A percentile compares a stretch with the other conserved stretches of the same genome.
Evolutionary conservation across 2,113 vertebrate genomes (phyloP).

Genomic region (Pluvialis apricaria): DNA sequence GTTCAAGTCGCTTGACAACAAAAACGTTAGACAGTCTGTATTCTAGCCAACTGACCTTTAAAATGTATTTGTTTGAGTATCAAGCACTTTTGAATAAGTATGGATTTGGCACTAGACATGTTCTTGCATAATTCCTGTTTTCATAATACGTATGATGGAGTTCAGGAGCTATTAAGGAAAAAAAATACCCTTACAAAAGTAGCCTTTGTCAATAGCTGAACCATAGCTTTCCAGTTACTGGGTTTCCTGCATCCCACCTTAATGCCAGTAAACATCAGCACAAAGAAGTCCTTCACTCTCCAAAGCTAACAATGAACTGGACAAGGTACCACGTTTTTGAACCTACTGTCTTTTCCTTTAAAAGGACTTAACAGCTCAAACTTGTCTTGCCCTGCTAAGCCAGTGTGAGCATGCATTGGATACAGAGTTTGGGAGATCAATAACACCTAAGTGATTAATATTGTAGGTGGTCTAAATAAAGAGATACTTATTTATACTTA

Average conservation of each 20-base stretch:
- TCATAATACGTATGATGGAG: not conserved
- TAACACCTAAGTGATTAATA: not conserved
- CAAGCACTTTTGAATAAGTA: not conserved
- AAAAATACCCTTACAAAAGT: not conserved
- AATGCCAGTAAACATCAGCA: not conserved
- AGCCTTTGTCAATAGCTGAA: not conserved
- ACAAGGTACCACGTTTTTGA: not conserved
- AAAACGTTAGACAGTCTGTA: not conserved
- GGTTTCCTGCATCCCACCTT: not conserved
- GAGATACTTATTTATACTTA: not conserved
- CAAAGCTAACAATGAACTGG: not conserved
- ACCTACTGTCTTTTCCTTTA: not conserved
- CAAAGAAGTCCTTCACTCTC: not conserved
- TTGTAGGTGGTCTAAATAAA: not conserved
- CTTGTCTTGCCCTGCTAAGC: not conserved
- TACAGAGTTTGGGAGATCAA: not conserved
- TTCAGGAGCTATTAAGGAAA: not conserved
- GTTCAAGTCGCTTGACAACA: not conserved
- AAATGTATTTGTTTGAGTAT: not conserved
- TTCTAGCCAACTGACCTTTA: constrained; percentile 42
- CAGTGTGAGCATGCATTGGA: not conserved
- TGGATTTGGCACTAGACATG: not conserved
- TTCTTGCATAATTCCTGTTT: constrained; percentile 17
- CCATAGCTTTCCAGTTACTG: not conserved
- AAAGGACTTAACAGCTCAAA: not conserved